Conservation (phyloP, 1,140 invertebrate genomes). For the Zaprionus capensis region DNA sequence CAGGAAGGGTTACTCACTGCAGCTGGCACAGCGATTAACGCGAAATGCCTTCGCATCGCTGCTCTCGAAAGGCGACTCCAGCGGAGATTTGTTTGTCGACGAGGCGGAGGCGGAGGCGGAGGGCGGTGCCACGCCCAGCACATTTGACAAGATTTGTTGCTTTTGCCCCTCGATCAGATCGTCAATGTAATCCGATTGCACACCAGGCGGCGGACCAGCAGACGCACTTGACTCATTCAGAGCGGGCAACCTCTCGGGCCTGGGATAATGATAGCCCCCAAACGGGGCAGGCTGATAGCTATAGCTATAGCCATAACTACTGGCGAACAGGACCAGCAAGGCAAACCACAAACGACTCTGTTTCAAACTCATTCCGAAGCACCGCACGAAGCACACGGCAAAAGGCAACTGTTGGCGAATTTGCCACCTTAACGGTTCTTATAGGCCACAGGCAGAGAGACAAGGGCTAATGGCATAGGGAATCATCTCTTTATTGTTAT, state of each 20-base stretch:
- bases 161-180: conserved; percentile 79
- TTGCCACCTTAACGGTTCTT: conserved; percentile 58
- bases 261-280: conserved; percentile 65
- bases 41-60: conserved; percentile 66
- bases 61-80: conserved; percentile 45
- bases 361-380: conserved; percentile 58
- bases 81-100: not conserved
- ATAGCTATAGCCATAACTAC: conserved; percentile 43
- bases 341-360: not conserved
- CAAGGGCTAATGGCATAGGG: conserved; percentile 13
- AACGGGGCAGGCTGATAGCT: conserved; percentile 21
- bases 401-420: conserved; percentile 54
- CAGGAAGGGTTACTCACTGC: conserved; percentile 68
- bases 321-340: not conserved
- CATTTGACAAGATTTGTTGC: conserved; percentile 77
- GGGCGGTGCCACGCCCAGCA: conserved; percentile 51
- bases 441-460: conserved; percentile 43
- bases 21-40: conserved; percentile 76
- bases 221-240: conserved; percentile 11
- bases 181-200: conserved; percentile 78
- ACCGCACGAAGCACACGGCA: conserved; percentile 60
- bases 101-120: conserved; percentile 6
- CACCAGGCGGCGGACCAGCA: conserved; percentile 49
- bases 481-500: conserved; percentile 7
- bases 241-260: conserved; percentile 49